Evolutionary conservation across 2,888 invertebrate genomes (phyloP).

Genomic region (Chrysopilus asiliformis): DNA sequence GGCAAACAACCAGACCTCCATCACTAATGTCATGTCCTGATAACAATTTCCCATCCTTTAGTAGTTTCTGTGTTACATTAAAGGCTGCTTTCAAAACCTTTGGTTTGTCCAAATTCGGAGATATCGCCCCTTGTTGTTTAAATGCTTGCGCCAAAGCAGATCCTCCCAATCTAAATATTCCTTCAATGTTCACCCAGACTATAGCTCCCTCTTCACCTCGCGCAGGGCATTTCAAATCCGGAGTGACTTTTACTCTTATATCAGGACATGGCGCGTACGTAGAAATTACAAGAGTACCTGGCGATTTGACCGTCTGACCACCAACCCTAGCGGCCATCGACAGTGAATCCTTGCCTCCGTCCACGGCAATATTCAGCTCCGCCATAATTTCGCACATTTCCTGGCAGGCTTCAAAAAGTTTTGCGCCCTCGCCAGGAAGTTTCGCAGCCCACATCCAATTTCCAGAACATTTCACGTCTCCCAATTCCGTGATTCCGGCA

Average conservation of each 20-base stretch:
- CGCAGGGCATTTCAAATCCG: conserved; percentile 66
- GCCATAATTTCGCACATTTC: conserved; percentile 81
- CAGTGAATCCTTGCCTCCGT: conserved; percentile 94
- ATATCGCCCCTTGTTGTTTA: conserved; percentile 63
- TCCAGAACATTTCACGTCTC: conserved; percentile 96
- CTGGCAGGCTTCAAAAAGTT: conserved; percentile 71
- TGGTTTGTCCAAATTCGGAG: conserved; percentile 69
- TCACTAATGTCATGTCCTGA: conserved; percentile 95
- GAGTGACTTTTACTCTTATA: conserved; percentile 73
- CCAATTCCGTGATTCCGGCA: conserved; percentile 47
- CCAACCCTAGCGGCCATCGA: conserved; percentile 90
- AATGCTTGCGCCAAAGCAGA: conserved; percentile 86
- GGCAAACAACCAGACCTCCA: conserved; percentile 81
- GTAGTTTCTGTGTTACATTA: conserved; percentile 67
- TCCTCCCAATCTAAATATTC: conserved; percentile 71
- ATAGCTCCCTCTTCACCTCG: conserved; percentile 48
- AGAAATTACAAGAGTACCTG: conserved; percentile 89
- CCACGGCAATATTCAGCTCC: conserved; percentile 71
- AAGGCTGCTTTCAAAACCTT: conserved; percentile 60
- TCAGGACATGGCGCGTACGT: conserved; percentile 93
- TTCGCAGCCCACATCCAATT: conserved; percentile 99
- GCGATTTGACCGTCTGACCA: conserved; percentile 54
- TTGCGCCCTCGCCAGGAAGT: conserved; percentile 80
- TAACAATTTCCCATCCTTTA: conserved; percentile 42
- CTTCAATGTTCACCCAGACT: conserved; percentile 67